phyloP scores from a whole-genome alignment of 2,888 invertebrate species.

The Cheilosia urbana region DNA sequence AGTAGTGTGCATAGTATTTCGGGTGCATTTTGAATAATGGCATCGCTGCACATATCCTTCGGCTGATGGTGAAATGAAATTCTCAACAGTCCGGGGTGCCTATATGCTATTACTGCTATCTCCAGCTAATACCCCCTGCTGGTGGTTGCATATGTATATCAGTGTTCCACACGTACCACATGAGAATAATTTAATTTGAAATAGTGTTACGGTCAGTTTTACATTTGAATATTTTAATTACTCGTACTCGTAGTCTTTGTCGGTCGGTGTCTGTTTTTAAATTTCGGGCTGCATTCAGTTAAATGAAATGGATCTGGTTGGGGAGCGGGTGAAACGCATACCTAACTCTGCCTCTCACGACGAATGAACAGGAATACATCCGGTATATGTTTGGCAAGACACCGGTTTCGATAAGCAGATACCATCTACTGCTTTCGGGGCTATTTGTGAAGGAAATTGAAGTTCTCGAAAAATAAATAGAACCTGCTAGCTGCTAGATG shows the following conservation, averaged over 20 bases:
- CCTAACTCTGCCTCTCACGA: too few relatives aligned
- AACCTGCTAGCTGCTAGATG: too few relatives aligned
- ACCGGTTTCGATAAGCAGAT: too few relatives aligned
- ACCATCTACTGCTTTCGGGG: too few relatives aligned
- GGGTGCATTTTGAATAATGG: constrained; percentile 67
- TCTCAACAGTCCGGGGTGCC: constrained; percentile 42
- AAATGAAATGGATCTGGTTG: neutral
- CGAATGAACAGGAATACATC: too few relatives aligned
- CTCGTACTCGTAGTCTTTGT: constrained; percentile 8
- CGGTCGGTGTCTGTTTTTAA: neutral
- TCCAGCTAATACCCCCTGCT: neutral
- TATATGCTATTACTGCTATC: constrained; percentile 24
- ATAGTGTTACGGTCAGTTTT: constrained; percentile 72
- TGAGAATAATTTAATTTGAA: constrained; percentile 73
- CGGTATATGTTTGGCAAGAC: too few relatives aligned
- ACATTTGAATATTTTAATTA: constrained; percentile 75
- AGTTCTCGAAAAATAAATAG: too few relatives aligned
- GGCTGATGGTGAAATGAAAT: constrained; percentile 50
- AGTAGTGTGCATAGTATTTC: neutral
- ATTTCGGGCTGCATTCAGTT: neutral
- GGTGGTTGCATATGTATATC: constrained; percentile 1
- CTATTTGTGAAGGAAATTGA: too few relatives aligned
- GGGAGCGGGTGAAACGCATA: too few relatives aligned
- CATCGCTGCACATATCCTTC: constrained; percentile 17
- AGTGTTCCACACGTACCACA: constrained; percentile 57